Percentiles rank a stretch among this genome's conserved stretches.
These are phyloP conservation scores for Chitala chitala DNA, from an alignment of 2,113 vertebrate species.

Conservation along the genomic window DNA sequence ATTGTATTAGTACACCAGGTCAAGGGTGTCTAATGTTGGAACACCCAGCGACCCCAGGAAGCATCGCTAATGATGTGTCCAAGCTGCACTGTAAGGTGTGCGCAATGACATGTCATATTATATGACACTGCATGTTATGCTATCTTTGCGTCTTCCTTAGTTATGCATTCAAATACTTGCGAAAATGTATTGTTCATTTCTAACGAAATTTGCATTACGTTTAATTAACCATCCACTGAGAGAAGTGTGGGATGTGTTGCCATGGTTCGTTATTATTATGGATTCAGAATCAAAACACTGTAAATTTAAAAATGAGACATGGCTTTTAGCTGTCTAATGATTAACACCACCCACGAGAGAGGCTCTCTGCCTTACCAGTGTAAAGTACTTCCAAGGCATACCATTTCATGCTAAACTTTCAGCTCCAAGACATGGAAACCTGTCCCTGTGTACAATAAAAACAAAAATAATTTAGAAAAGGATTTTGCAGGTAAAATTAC, in stretches of 20 bases:
- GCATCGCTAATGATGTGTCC: too few relatives aligned
- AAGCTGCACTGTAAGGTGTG: too few relatives aligned
- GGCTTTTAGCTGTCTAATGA: not conserved
- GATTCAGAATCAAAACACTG: not conserved
- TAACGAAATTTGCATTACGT: too few relatives aligned
- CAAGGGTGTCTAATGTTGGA: too few relatives aligned
- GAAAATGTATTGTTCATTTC: too few relatives aligned
- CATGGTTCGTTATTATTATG: not conserved
- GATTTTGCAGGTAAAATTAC: not conserved
- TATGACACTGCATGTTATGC: too few relatives aligned
- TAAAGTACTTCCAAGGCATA: not conserved
- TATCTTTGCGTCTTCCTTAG: too few relatives aligned
- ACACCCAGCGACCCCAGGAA: too few relatives aligned
- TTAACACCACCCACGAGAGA: conserved; percentile 5
- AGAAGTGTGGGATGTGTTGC: not conserved
- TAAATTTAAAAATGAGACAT: not conserved
- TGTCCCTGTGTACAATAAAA: not conserved
- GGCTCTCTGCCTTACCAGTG: not conserved
- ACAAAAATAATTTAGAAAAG: not conserved
- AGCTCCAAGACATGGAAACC: not conserved
- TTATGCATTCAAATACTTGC: too few relatives aligned
- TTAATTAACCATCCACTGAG: not conserved
- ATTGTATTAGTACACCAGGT: too few relatives aligned
- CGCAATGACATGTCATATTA: too few relatives aligned
- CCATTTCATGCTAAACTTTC: not conserved